Base-by-base conservation (phyloP, 2,888 invertebrate genomes). In the Epinotia brunnichana region DNA sequence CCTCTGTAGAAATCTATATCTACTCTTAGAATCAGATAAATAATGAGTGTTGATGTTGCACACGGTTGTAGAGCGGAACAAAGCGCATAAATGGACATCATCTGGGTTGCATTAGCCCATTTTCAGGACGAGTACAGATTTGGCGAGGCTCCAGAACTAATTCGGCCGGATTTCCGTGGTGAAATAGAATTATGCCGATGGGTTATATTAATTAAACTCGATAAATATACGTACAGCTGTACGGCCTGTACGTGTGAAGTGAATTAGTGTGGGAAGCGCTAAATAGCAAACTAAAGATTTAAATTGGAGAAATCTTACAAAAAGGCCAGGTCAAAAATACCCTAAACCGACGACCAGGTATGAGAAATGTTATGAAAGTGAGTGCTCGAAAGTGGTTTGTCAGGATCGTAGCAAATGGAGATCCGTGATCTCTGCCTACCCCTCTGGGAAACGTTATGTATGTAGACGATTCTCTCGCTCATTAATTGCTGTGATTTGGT, bases 81-180 rank as follows among this genome's bases (percentile, higher is more conserved):
- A 56, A 66, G 41, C 64, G 39, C 56, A 56, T 66, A 66, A 66
- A 66, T 66, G n/a, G 54, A 56, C 54, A 66, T 64, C 64, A 64
- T 66, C 54, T 66, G 66, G n/a, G 41, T 56, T 56, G 66, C 66
- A 66, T 66, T 66, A 66, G 56, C 41, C 66, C 66, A 66, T 54
- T 66, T 66, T 66, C 64, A 66, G 64, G 39, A 66, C 66, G 66
- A 56, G 66, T 41, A 56, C 39, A 56, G 66, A 53, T 66, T 64
- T 66, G 66, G 66, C 66, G 9, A 10, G 19, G 66, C 39, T 66
- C 66, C 66, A 66, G 56, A 54, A 11, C 59, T 57, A 29, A 21
- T 29, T 53, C 53, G 56, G 5, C 44, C n/a, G 3, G 54, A 41
- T 15, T 56, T 41, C 41, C 66, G 51, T 17, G 35, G 19, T 66